Conservation (phyloP, 2,888 invertebrate species). For the Pristionchus arcanus region DNA sequence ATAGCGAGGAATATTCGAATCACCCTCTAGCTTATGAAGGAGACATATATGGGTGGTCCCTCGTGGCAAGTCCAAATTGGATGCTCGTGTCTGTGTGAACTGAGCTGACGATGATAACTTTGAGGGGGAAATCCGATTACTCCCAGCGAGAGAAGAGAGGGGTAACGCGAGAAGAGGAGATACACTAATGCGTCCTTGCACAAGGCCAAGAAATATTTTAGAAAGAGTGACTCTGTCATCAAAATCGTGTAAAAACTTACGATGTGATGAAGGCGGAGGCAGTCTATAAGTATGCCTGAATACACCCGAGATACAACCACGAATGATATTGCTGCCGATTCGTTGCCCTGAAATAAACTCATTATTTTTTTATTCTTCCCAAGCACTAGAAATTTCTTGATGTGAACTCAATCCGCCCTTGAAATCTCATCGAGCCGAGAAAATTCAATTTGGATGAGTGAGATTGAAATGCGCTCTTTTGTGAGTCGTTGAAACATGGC, state of each 20-base stretch:
- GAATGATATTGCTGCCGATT: conserved; percentile 78
- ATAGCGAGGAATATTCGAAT: background rate
- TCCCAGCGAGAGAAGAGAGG: conserved; percentile 23
- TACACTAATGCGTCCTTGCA: background rate
- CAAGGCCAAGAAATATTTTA: background rate
- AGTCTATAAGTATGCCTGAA: conserved; percentile 73
- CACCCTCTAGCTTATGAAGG: background rate
- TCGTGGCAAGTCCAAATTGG: background rate
- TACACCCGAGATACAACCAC: conserved; percentile 77
- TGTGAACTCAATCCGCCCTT: background rate
- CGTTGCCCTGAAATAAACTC: conserved; percentile 71
- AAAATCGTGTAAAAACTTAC: background rate
- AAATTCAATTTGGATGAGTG: conserved; percentile 27
- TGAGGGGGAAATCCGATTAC: conserved; percentile 52
- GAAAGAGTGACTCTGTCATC: background rate
- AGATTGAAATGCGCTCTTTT: background rate
- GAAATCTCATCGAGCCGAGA: background rate
- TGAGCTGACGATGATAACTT: conserved; percentile 25
- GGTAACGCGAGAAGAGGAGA: background rate
- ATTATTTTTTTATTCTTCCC: background rate
- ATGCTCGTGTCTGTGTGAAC: background rate
- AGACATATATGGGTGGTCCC: background rate
- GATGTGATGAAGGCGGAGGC: conserved; percentile 57
- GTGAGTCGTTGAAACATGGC: background rate
- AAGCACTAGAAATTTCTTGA: background rate